phyloP scores from a whole-genome alignment of 2,797 vertebrate genomes.

The Rhabdomys pumilio region DNA sequence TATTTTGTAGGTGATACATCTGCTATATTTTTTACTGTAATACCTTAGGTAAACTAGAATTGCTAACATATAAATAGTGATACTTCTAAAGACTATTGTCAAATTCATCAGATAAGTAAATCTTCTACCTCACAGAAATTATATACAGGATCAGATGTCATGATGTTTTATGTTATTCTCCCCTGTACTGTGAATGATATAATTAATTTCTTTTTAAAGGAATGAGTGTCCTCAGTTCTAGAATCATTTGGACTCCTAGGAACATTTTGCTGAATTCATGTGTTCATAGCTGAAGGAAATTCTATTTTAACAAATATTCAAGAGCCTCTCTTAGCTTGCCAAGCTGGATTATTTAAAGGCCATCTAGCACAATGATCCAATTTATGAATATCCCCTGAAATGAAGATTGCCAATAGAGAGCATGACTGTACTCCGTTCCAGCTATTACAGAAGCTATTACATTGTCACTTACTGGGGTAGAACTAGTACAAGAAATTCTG shows the following conservation, averaged over 20 bases:
- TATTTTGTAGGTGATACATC: background rate
- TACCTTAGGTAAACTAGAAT: background rate
- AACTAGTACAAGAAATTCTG: background rate
- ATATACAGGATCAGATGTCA: background rate
- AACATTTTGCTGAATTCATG: background rate
- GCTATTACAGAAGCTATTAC: slow-evolving; percentile 17
- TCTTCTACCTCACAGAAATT: slow-evolving; percentile 5
- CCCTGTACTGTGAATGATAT: background rate
- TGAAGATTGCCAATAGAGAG: background rate
- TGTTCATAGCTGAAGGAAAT: slow-evolving; percentile 44
- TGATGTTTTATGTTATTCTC: background rate
- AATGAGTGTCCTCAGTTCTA: background rate
- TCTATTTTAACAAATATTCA: background rate
- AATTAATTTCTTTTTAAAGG: slow-evolving; percentile 22
- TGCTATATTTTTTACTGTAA: background rate
- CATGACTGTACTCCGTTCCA: background rate
- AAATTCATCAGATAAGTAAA: background rate
- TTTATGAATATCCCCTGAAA: slow-evolving; percentile 55
- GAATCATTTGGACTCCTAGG: background rate
- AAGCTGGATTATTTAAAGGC: background rate
- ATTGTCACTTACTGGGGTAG: background rate
- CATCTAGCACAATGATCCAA: background rate
- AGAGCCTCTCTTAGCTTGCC: background rate
- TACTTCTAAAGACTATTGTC: background rate
- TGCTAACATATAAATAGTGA: background rate